Evolutionary conservation across 1,140 invertebrate genomes (phyloP).

Genomic region (Oedothorax gibbosus): DNA sequence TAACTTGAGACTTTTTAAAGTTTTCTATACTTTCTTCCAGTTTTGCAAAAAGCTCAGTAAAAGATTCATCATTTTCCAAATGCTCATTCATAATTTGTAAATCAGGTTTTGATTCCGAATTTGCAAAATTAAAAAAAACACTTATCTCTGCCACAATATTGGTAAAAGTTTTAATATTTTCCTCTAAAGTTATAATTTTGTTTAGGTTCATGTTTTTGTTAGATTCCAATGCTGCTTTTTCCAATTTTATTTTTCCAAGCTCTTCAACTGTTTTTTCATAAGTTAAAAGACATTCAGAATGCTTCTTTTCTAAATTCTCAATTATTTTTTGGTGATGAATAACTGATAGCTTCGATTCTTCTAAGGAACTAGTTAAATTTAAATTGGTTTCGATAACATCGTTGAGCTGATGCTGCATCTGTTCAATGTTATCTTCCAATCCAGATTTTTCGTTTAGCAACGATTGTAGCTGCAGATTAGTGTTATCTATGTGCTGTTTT

Average conservation of each 20-base stretch:
- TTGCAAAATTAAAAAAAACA: background rate
- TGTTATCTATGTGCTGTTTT: constrained; percentile 31
- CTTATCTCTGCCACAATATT: constrained; percentile 9
- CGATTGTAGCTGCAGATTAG: constrained; percentile 11
- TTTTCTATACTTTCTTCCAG: constrained; percentile 1
- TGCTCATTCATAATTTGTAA: background rate
- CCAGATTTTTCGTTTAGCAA: background rate
- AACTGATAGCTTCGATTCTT: constrained; percentile 3
- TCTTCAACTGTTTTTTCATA: constrained; percentile 11
- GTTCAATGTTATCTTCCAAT: constrained; percentile 5
- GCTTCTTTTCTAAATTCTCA: background rate
- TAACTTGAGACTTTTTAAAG: background rate
- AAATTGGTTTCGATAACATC: constrained; percentile 17
- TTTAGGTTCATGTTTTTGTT: constrained; percentile 6
- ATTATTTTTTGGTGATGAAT: background rate
- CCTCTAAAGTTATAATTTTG: constrained; percentile 5
- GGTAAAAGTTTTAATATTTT: background rate
- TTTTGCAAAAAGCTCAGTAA: background rate
- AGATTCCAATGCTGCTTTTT: background rate
- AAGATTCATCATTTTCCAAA: background rate
- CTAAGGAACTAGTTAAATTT: constrained; percentile 31
- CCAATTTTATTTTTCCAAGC: background rate
- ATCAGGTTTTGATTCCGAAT: background rate
- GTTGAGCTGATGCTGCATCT: constrained; percentile 12
- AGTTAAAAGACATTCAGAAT: background rate